phyloP scores from a whole-genome alignment of 2,113 vertebrate genomes.

The Brachyistius frenatus region DNA sequence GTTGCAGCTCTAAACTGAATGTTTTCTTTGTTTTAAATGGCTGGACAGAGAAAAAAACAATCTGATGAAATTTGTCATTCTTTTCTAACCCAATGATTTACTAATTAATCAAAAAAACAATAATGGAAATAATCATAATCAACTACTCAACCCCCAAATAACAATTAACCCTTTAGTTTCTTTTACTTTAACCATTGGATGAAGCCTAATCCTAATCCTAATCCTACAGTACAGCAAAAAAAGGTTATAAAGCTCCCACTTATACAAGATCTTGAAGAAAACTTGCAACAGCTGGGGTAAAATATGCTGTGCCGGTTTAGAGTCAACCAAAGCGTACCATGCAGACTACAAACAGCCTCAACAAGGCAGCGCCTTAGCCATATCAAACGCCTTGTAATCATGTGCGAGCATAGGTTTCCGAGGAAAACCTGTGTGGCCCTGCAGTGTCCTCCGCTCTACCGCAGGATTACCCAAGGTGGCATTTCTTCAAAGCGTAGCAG shows the following conservation, averaged over 20 bases:
- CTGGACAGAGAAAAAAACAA: too few relatives aligned
- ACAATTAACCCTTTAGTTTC: too few relatives aligned
- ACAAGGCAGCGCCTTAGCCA: slow-evolving; percentile 27
- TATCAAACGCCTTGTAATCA: slow-evolving; percentile 59
- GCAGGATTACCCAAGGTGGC: slow-evolving; percentile 63
- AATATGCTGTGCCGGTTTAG: background rate
- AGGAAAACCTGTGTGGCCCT: slow-evolving; percentile 47
- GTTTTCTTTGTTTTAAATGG: too few relatives aligned
- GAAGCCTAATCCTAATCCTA: background rate
- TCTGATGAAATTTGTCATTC: too few relatives aligned
- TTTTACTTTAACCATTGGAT: background rate
- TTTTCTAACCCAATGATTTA: too few relatives aligned
- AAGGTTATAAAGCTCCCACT: too few relatives aligned
- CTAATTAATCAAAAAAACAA: background rate
- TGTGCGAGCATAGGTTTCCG: slow-evolving; percentile 66
- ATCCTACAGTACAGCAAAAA: too few relatives aligned
- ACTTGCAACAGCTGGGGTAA: background rate
- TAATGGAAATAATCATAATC: background rate
- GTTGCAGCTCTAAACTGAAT: too few relatives aligned
- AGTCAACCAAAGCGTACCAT: background rate
- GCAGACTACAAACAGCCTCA: background rate
- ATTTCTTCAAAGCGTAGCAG: slow-evolving; percentile 46
- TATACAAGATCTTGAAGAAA: background rate
- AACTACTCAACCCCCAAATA: too few relatives aligned
- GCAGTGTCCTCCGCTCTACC: slow-evolving; percentile 36